Evolutionary conservation across 2,888 invertebrate genomes (phyloP).

Genomic region (Ectropis crepuscularia): DNA sequence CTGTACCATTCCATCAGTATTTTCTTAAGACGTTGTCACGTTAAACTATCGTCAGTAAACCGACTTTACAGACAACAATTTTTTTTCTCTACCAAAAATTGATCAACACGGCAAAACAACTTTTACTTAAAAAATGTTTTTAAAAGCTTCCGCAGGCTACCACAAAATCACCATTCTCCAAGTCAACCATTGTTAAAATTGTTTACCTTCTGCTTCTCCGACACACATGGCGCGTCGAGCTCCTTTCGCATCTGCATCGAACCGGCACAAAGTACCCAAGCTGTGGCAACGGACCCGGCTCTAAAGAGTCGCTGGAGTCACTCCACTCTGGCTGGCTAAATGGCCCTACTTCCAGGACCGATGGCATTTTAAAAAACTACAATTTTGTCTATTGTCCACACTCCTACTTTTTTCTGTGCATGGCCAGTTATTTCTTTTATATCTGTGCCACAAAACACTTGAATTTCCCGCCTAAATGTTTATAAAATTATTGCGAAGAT

Average conservation of each 20-base stretch:
- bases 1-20: too few relatives aligned
- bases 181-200: too few relatives aligned
- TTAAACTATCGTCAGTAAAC: too few relatives aligned
- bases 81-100: too few relatives aligned
- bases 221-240: constrained; percentile 73
- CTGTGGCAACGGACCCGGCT: constrained; percentile 78
- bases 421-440: constrained; percentile 8
- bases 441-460: constrained; percentile 8
- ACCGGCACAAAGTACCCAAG: constrained; percentile 86
- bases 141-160: too few relatives aligned
- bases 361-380: constrained; percentile 61
- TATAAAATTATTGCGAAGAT: too few relatives aligned
- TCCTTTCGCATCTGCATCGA: constrained; percentile 74
- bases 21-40: too few relatives aligned
- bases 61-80: too few relatives aligned
- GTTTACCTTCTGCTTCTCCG: constrained; percentile 78
- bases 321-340: constrained; percentile 82
- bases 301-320: constrained; percentile 74
- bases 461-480: not conserved
- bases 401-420: constrained; percentile 6
- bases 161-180: too few relatives aligned
- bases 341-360: constrained; percentile 67
- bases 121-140: too few relatives aligned
- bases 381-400: not conserved
- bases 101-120: too few relatives aligned